Percentiles rank a stretch among this genome's conserved stretches.
These are phyloP conservation scores for Stegana nigrithorax DNA, from an alignment of 2,888 invertebrate species.

Conservation along the genomic window DNA sequence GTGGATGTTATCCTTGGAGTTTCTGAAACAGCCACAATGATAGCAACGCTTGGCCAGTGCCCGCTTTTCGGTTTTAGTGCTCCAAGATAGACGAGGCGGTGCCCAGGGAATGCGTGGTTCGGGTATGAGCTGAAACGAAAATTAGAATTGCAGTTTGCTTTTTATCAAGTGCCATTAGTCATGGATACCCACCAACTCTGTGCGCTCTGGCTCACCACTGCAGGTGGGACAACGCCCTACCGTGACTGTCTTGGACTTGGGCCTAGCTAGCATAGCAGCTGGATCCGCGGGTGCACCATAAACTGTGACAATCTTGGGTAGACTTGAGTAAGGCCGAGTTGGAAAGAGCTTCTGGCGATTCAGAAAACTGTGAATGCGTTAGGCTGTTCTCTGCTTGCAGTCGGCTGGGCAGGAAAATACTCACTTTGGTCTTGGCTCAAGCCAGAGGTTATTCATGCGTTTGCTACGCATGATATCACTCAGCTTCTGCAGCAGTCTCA, in stretches of 20 bases:
- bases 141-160: background rate
- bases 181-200: conserved; percentile 44
- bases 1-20: conserved; percentile 25
- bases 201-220: conserved; percentile 58
- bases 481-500: conserved; percentile 76
- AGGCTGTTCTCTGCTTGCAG: background rate
- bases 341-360: conserved; percentile 65
- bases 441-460: conserved; percentile 78
- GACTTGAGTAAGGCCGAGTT: conserved; percentile 53
- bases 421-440: conserved; percentile 73
- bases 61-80: conserved; percentile 42
- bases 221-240: conserved; percentile 61
- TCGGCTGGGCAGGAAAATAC: no score
- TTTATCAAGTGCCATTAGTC: background rate
- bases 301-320: conserved; percentile 52
- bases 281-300: conserved; percentile 39
- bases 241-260: conserved; percentile 37
- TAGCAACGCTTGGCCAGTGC: conserved; percentile 41
- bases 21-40: conserved; percentile 46
- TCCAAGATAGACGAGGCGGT: conserved; percentile 60
- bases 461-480: conserved; percentile 75
- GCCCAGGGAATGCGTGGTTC: conserved; percentile 67
- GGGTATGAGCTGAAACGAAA: conserved; percentile 54
- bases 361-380: conserved; percentile 53
- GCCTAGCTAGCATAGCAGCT: conserved; percentile 37